These are phyloP conservation scores for Ctenoplectra terminalis DNA, from an alignment of 1,140 invertebrate species.

Conservation along the genomic window DNA sequence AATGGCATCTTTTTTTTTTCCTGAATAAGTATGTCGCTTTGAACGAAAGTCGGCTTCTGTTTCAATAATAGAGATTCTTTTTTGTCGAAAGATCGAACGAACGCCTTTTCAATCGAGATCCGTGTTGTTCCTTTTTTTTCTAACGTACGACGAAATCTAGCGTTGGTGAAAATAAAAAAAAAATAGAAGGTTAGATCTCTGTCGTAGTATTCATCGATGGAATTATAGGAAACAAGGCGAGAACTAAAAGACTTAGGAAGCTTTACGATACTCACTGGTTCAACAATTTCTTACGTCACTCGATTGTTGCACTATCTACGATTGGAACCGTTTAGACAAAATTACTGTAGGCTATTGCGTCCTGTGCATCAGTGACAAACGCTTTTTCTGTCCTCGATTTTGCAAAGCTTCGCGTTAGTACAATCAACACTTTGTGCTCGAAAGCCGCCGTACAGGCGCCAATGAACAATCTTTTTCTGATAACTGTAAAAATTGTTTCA, in stretches of 20 bases:
- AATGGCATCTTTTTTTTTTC: too few species aligned
- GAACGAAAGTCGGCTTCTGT: neutral
- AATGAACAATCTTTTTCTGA: neutral
- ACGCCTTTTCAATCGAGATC: neutral
- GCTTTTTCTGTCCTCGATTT: neutral
- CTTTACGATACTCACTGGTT: neutral
- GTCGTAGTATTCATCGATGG: slow-evolving; percentile 14
- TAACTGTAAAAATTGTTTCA: too few species aligned
- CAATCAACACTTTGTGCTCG: neutral
- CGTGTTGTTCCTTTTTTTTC: neutral
- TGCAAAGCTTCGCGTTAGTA: neutral
- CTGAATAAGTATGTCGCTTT: neutral
- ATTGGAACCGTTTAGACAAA: slow-evolving; percentile 13
- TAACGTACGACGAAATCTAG: neutral
- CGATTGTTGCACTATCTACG: neutral
- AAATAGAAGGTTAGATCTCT: neutral
- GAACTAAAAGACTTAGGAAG: neutral
- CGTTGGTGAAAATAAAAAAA: neutral
- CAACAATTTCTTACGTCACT: neutral
- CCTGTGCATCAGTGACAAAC: neutral
- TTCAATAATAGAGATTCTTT: neutral
- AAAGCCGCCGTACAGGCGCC: neutral
- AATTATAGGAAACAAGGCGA: neutral
- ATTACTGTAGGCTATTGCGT: slow-evolving; percentile 3
- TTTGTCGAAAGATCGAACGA: neutral